Percentiles rank a stretch among this genome's conserved stretches.
phyloP scores from a whole-genome alignment of 2,797 vertebrate genomes.

The Dromococcyx pavoninus region DNA sequence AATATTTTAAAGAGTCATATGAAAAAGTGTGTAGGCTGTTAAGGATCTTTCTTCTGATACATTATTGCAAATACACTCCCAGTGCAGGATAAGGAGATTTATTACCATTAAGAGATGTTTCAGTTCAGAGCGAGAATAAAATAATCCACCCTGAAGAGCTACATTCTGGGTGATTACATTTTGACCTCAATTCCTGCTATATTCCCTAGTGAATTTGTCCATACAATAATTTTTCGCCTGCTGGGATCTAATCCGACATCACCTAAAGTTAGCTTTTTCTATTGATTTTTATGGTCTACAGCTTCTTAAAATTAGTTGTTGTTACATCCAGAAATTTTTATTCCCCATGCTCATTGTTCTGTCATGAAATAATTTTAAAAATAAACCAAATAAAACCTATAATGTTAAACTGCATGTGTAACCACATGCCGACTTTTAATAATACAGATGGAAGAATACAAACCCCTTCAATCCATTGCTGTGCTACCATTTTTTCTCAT shows the following conservation, averaged over 20 bases:
- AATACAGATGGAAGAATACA: background rate
- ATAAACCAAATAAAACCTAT: background rate
- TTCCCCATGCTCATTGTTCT: background rate
- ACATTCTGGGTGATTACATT: conserved; percentile 21
- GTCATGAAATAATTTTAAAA: background rate
- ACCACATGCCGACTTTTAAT: background rate
- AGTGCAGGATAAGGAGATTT: conserved; percentile 20
- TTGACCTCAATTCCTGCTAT: conserved; percentile 32
- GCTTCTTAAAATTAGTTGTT: background rate
- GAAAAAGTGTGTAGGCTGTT: background rate
- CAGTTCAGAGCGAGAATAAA: conserved; percentile 25
- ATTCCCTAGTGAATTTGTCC: background rate
- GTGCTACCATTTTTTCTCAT: background rate
- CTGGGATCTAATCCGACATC: background rate
- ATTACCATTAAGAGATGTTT: conserved; percentile 28
- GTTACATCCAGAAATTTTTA: background rate
- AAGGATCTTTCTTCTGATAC: background rate
- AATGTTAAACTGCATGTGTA: background rate
- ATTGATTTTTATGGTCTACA: background rate
- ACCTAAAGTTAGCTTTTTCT: background rate
- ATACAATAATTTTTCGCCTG: background rate
- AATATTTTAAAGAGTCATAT: background rate
- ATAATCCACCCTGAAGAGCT: background rate
- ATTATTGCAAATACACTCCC: background rate
- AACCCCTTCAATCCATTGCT: background rate